Evolutionary conservation across 1,140 invertebrate genomes (phyloP), one percentile per base, ranked within the genome.

Genomic region (Gonioctena quinquepunctata): DNA sequence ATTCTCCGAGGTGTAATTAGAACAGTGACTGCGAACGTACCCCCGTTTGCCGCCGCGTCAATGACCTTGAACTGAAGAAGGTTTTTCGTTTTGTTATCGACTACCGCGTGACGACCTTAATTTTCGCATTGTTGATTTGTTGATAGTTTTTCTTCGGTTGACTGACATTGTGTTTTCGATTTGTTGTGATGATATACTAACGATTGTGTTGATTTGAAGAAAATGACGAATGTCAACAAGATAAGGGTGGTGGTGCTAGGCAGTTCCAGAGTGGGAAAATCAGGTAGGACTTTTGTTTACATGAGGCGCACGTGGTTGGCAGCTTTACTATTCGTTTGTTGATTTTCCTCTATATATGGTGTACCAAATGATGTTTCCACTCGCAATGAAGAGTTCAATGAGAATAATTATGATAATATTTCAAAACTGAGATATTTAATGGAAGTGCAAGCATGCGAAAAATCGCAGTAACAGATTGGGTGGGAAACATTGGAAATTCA

Each of bases 211-310:
- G 52, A 19, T 54, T 23, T 1, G 52, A 13, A 11, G 18, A 71
- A 67, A 49, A 88, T 88, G 87, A 88, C 87, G 74, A 88, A 88
- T 81, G 83, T 90, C 74, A 90, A 89, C 84, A 87, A 89, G 83
- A 90, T 91, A 83, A 87, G 88, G 81, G 89, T 91, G 76, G 90
- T 90, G 80, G 89, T 91, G 76, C 85, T 91, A 68, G 90, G 90
- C 76, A 88, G 88, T 82, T 83, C 89, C 76, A 85, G 88, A 76
- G 89, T 89, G 77, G 90, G 90, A 73, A 91, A 91, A 84, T 90
- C 90, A 79, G 89, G 89, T 90, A 79, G 22, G 57, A 60, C 18
- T 54, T 54, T 54, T n/a, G 1, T 42, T 13, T 42, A n/a, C n/a
- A n/a, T n/a, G n/a, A n/a, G n/a, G n/a, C n/a, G n/a, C n/a, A n/a